Conservation (phyloP, 2,888 invertebrate species). For the Cartodere bifasciata region DNA sequence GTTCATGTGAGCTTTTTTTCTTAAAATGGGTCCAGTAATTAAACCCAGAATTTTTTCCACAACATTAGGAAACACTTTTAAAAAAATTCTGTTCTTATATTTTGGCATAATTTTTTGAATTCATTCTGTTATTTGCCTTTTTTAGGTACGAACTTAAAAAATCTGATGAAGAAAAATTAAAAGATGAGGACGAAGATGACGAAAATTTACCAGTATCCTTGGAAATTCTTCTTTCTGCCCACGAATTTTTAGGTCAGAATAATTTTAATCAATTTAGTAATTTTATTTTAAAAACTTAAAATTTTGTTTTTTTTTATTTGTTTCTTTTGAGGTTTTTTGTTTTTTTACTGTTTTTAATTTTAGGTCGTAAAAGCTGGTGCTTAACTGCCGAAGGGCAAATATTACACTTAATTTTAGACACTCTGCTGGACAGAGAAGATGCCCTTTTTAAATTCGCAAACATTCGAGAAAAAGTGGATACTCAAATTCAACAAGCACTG, state of each 20-base stretch:
- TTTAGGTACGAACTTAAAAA: constrained; percentile 12
- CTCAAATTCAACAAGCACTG: constrained; percentile 72
- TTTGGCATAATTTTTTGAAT: no score
- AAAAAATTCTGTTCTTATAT: no score
- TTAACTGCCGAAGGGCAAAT: constrained; percentile 64
- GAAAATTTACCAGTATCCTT: constrained; percentile 60
- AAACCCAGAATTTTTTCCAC: no score
- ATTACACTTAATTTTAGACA: constrained; percentile 63
- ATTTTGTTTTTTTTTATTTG: background rate
- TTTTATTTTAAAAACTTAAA: constrained; percentile 1
- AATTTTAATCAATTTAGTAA: constrained; percentile 4
- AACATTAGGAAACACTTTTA: no score
- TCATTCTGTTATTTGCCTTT: constrained; percentile 1
- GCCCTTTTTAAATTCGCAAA: constrained; percentile 47
- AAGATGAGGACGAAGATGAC: constrained; percentile 22
- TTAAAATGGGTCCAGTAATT: no score
- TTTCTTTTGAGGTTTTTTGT: constrained; percentile 1
- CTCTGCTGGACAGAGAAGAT: constrained; percentile 54
- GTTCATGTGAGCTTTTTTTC: no score
- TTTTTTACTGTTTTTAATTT: constrained; percentile 12
- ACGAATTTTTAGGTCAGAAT: constrained; percentile 66
- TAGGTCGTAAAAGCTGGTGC: constrained; percentile 60
- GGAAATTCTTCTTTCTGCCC: constrained; percentile 66
- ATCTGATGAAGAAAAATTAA: background rate
- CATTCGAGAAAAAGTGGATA: constrained; percentile 54